phyloP scores from a whole-genome alignment of 2,113 vertebrate genomes.

The Zingel zingel region DNA sequence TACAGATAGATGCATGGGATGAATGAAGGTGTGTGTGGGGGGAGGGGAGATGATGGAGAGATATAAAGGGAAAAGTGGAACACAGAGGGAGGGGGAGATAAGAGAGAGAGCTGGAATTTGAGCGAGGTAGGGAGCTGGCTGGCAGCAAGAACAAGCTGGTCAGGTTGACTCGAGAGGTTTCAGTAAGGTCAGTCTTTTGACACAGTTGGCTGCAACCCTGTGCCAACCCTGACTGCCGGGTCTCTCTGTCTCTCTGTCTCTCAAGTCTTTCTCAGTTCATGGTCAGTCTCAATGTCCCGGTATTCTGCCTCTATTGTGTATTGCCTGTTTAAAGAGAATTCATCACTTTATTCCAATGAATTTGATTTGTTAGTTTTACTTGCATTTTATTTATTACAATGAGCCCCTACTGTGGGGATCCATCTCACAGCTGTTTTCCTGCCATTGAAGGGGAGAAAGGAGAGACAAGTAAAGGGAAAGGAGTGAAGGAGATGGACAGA shows the following conservation, averaged over 20 bases:
- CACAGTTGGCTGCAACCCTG: slow-evolving; percentile 37
- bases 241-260: slow-evolving; percentile 24
- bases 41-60: slow-evolving; percentile 47
- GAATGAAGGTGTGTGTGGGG: slow-evolving; percentile 17
- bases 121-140: slow-evolving; percentile 23
- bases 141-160: slow-evolving; percentile 52
- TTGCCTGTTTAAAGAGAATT: neutral
- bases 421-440: neutral
- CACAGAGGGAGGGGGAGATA: neutral
- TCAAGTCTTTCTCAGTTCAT: neutral
- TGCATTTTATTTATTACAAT: neutral
- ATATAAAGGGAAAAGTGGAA: slow-evolving; percentile 17
- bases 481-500: too few species aligned
- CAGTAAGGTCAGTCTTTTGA: slow-evolving; percentile 76
- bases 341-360: neutral
- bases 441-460: neutral
- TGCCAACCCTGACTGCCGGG: slow-evolving; percentile 42
- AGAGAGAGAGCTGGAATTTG: slow-evolving; percentile 6
- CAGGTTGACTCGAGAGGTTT: slow-evolving; percentile 67
- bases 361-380: neutral
- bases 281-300: neutral
- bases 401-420: neutral
- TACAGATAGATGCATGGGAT: slow-evolving; percentile 48
- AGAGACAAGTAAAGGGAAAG: too few species aligned
- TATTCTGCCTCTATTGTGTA: neutral